Percentiles rank a stretch among this genome's conserved stretches.
phyloP scores from a whole-genome alignment of 2,113 vertebrate genomes.

The Pelobates fuscus region DNA sequence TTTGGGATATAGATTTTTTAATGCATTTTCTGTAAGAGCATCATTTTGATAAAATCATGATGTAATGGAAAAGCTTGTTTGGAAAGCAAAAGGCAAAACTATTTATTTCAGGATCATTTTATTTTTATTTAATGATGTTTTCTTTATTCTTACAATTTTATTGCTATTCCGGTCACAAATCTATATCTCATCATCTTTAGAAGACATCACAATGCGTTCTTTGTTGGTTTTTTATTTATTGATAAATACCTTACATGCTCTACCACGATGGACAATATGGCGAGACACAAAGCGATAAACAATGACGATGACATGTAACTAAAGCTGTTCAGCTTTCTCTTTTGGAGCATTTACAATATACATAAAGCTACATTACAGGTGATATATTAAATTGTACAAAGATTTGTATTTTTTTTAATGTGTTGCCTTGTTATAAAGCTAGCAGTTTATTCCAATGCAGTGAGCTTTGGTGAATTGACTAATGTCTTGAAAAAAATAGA shows the following conservation, averaged over 20 bases:
- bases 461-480: too few species aligned
- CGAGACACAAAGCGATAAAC: neutral
- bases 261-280: neutral
- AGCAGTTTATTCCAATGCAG: too few species aligned
- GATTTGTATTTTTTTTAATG: too few species aligned
- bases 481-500: too few species aligned
- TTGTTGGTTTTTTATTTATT: neutral
- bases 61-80: neutral
- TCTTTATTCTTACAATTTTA: neutral
- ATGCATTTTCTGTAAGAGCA: neutral
- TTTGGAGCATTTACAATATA: too few species aligned
- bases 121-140: neutral
- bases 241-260: neutral
- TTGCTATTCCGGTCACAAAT: neutral
- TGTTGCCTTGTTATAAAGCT: too few species aligned
- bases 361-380: too few species aligned
- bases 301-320: too few species aligned
- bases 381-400: too few species aligned
- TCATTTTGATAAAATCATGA: slow-evolving; percentile 38
- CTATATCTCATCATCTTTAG: neutral
- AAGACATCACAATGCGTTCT: neutral
- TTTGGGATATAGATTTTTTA: slow-evolving; percentile 37
- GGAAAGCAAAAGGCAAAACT: slow-evolving; percentile 20
- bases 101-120: neutral
- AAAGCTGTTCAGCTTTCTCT: too few species aligned